phyloP scores from a whole-genome alignment of 2,888 invertebrate species.

The Tanypteryx hageni region DNA sequence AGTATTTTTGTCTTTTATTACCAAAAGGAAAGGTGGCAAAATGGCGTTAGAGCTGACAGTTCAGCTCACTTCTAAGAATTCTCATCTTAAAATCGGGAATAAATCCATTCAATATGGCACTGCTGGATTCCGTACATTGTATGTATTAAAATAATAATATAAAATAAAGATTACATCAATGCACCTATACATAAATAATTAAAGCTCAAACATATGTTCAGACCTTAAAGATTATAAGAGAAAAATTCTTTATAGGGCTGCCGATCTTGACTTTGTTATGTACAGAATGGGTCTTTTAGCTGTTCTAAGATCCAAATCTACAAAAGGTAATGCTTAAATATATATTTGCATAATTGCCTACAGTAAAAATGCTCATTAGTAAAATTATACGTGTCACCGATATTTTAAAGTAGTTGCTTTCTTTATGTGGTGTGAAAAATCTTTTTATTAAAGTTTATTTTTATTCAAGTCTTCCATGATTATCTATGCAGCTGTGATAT shows the following conservation, averaged over 20 bases:
- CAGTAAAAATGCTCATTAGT: neutral
- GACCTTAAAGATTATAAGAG: conserved; percentile 32
- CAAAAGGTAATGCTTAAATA: conserved; percentile 80
- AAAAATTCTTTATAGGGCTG: conserved; percentile 82
- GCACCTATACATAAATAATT: neutral
- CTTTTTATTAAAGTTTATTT: neutral
- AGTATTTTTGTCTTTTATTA: neutral
- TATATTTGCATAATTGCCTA: neutral
- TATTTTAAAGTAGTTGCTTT: neutral
- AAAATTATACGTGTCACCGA: neutral
- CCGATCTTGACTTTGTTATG: conserved; percentile 91
- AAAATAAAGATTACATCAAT: neutral
- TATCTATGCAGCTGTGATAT: neutral
- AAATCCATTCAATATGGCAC: conserved; percentile 86
- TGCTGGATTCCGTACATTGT: conserved; percentile 91
- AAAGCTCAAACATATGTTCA: conserved; percentile 10
- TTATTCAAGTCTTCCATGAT: neutral
- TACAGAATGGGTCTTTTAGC: conserved; percentile 97
- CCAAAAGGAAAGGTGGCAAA: neutral
- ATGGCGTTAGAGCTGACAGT: conserved; percentile 39
- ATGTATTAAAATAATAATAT: conserved; percentile 73
- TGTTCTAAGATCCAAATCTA: conserved; percentile 89
- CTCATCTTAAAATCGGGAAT: conserved; percentile 67
- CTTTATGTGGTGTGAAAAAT: neutral
- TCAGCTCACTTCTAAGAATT: neutral